Conservation (phyloP, 2,888 invertebrate genomes). For the Parapristionchus giblindavisi region DNA sequence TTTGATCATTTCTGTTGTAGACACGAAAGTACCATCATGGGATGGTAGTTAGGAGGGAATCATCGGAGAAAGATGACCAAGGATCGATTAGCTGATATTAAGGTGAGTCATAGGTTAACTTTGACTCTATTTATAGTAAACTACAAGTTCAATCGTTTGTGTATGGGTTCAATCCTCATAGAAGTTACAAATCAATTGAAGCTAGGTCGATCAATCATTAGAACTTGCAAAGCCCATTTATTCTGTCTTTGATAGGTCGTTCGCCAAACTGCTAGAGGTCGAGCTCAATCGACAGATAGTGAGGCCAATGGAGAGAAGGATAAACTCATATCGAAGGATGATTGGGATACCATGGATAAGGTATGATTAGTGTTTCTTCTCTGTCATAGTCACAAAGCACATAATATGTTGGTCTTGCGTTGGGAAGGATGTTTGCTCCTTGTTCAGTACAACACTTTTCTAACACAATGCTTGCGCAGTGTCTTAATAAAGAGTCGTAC, state of each 20-base stretch:
- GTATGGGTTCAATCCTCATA: not conserved
- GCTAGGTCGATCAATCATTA: not conserved
- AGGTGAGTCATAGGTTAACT: not conserved
- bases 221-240: not conserved
- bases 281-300: slow-evolving; percentile 13
- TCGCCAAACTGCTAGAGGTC: slow-evolving; percentile 19
- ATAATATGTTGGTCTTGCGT: not conserved
- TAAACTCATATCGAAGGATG: slow-evolving; percentile 2
- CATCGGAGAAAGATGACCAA: slow-evolving; percentile 18
- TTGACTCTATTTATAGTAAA: not conserved
- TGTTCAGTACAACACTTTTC: not conserved
- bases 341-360: slow-evolving; percentile 7
- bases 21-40: no score
- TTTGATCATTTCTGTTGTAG: no score
- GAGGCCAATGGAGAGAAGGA: slow-evolving; percentile 4
- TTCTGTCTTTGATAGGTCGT: not conserved
- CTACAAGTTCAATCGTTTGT: not conserved
- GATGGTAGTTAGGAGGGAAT: no score
- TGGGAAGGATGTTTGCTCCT: not conserved
- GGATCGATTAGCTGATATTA: slow-evolving; percentile 8
- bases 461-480: no score
- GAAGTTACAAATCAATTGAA: not conserved
- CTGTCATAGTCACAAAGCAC: not conserved
- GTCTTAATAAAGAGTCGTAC: no score
- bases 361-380: not conserved